phyloP scores from a whole-genome alignment of 2,888 invertebrate genomes.

The Diplazon laetatorius region DNA sequence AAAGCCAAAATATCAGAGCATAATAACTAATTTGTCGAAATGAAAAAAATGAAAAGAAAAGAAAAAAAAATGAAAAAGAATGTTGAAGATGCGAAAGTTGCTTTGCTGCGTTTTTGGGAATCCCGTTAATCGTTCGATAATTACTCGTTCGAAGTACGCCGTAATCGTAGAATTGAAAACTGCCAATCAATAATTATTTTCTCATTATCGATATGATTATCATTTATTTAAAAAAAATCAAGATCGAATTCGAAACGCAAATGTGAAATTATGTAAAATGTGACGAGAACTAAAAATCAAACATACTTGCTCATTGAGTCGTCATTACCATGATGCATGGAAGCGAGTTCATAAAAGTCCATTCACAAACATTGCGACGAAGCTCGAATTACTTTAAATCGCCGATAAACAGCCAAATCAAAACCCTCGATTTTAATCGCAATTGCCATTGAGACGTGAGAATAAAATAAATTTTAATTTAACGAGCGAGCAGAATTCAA shows the following conservation, averaged over 20 bases:
- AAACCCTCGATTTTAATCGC: not conserved
- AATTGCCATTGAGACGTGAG: not conserved
- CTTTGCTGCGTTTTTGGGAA: too few species aligned
- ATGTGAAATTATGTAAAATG: too few species aligned
- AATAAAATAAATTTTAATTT: not conserved
- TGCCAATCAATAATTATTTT: constrained; percentile 28
- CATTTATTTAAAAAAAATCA: constrained; percentile 34
- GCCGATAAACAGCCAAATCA: not conserved
- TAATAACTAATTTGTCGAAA: too few species aligned
- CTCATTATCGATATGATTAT: not conserved
- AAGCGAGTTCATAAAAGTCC: not conserved
- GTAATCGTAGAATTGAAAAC: constrained; percentile 31
- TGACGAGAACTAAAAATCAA: too few species aligned
- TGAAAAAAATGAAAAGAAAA: not conserved
- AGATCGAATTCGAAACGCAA: constrained; percentile 23
- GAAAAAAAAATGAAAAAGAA: not conserved
- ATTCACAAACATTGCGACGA: not conserved
- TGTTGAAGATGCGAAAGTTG: too few species aligned
- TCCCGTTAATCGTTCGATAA: too few species aligned
- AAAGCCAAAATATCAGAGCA: constrained; percentile 10
- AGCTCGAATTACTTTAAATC: not conserved
- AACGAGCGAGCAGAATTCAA: not conserved
- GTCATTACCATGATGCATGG: not conserved
- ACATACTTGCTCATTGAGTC: not conserved
- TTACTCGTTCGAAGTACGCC: not conserved